A percentile compares a stretch with the other conserved stretches of the same genome.
phyloP scores from a whole-genome alignment of 1,140 invertebrate genomes.

The Babylonia areolata region DNA sequence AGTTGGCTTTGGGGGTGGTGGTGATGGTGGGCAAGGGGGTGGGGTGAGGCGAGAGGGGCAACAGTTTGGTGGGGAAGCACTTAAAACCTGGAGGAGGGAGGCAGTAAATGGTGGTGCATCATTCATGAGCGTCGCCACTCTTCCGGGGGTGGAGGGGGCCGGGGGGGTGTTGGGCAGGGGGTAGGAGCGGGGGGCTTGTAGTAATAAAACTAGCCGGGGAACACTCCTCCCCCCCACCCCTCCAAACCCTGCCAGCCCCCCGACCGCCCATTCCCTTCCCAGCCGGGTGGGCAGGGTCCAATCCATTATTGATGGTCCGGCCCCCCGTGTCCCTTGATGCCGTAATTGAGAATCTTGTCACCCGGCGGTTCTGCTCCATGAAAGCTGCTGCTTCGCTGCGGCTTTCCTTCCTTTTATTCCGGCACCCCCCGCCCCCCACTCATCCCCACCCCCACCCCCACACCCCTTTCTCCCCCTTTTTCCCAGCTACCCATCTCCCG shows the following conservation, averaged over 20 bases:
- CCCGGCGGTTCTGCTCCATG: not conserved
- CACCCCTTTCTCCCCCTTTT: too few species aligned
- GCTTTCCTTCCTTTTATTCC: too few species aligned
- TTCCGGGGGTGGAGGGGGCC: too few species aligned
- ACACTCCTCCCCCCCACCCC: too few species aligned
- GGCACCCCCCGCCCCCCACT: too few species aligned
- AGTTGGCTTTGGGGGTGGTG: not conserved
- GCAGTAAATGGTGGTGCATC: conserved; percentile 21
- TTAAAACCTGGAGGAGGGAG: not conserved
- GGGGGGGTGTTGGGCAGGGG: too few species aligned
- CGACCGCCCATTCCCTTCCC: too few species aligned
- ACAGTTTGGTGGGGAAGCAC: not conserved
- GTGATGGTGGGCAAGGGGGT: not conserved
- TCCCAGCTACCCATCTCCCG: too few species aligned
- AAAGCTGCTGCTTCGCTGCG: not conserved
- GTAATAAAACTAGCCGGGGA: conserved; percentile 11
- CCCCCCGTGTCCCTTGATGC: not conserved
- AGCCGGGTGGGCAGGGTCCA: not conserved
- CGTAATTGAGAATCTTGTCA: conserved; percentile 25
- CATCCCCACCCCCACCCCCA: too few species aligned
- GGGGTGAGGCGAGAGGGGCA: not conserved
- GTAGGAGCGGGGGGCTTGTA: not conserved
- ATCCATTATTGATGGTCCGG: conserved; percentile 2
- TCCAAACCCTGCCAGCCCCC: too few species aligned
- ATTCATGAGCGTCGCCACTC: conserved; percentile 9